Percentiles rank a stretch among this genome's conserved stretches.
Evolutionary conservation across 1,140 invertebrate genomes (phyloP).

Genomic region (Brachionus asplanchnoidis): DNA sequence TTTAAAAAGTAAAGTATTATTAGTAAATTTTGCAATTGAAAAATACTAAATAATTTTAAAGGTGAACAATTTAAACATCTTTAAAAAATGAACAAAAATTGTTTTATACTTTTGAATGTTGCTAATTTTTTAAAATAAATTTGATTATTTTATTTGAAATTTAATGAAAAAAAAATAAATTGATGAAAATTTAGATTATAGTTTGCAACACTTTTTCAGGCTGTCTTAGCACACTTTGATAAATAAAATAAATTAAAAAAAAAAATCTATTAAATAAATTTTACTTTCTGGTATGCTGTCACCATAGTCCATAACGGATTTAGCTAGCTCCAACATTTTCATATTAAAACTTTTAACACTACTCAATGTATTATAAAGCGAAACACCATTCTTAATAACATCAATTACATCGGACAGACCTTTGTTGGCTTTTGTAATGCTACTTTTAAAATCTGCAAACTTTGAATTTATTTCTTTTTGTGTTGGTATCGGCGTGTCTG

Average conservation of each 20-base stretch:
- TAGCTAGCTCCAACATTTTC: background rate
- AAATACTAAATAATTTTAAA: no score
- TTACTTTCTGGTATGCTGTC: background rate
- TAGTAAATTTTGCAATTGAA: no score
- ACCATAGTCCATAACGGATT: background rate
- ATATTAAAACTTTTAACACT: background rate
- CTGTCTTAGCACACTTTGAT: background rate
- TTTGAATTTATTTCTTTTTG: background rate
- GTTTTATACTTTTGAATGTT: background rate
- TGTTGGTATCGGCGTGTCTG: background rate
- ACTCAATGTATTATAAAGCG: background rate
- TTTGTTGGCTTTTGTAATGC: background rate
- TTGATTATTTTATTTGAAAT: background rate
- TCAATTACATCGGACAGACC: background rate
- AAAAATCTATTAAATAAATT: background rate
- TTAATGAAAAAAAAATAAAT: background rate
- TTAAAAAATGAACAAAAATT: background rate
- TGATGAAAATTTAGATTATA: background rate
- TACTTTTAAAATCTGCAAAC: background rate
- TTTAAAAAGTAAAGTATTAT: no score
- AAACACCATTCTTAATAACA: background rate
- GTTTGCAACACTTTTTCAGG: background rate
- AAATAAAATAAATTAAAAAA: background rate
- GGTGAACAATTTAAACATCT: no score
- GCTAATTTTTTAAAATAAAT: background rate